Base-by-base conservation (phyloP, 2,113 vertebrate genomes). In the Sphaerodactylus townsendi region DNA sequence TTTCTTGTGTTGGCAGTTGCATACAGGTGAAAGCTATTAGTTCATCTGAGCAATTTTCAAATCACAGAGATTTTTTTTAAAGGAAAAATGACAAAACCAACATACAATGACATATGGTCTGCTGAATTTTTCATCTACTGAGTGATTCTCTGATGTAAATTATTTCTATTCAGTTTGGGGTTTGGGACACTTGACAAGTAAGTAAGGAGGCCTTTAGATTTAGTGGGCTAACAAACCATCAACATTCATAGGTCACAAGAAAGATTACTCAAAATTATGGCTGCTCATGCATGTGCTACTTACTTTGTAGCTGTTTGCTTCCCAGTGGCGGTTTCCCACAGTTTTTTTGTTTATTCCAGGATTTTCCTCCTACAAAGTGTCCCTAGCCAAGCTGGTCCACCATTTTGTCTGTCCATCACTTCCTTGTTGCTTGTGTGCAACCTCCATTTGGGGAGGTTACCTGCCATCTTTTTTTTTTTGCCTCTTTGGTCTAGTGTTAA, bases 51-150 rank as follows among this genome's bases (percentile, higher is more conserved):
- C 4, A 10, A n/a, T 39, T 69, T 37, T n/a, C 64, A 69, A 21
- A 33, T 56, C 59, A 62, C 48, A 17, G 39, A 64, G 25, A 25
- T 23, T 39, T 11, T 56, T 64, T 3, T 17, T n/a, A 11, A 56
- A 25, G 15, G 35, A 39, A 37, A 39, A 77, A 39, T 4, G 56
- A 33, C 62, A 80, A 71, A 71, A 62, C 48, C n/a, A 62, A 50
- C 1, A 77, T n/a, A 68, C 6, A 30, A 74, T 33, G 30, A 23
- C 28, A 48, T 77, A 14, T 33, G 19, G 46, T 39, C 39, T 71
- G 13, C 44, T 71, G 68, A 41, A 79, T 78, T 85, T 50, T 68
- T 78, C 13, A 62, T 85, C 66, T n/a, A 25, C 71, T 79, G 70
- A 39, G 37, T 85, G 7, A 70, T 70, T 64, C 77, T 66, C 72